Conservation (phyloP, 2,888 invertebrate species). For the Stenotaenia linearis region DNA sequence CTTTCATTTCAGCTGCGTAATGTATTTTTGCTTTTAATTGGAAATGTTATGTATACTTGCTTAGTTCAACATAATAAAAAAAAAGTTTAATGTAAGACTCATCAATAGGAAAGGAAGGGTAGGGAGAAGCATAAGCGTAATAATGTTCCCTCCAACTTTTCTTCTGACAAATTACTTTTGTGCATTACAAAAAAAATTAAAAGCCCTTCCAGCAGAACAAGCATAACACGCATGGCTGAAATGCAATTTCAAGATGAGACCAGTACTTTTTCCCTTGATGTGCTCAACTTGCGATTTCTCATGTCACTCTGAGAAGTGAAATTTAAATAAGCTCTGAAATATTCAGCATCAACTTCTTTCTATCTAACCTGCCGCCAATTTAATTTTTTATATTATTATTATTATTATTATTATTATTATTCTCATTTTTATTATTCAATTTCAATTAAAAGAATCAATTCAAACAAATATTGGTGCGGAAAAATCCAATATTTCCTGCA, state of each 20-base stretch:
- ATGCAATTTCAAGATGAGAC: conserved; percentile 24
- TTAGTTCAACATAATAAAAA: conserved; percentile 6
- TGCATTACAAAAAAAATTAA: conserved; percentile 24
- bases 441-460: background rate
- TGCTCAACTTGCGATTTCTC: conserved; percentile 24
- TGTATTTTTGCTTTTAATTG: conserved; percentile 26
- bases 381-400: background rate
- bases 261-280: conserved; percentile 12
- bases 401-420: background rate
- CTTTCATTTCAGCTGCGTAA: background rate
- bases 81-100: conserved; percentile 1
- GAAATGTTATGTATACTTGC: conserved; percentile 16
- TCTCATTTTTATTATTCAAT: background rate
- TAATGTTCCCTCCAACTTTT: conserved; percentile 17
- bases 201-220: conserved; percentile 20
- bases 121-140: background rate
- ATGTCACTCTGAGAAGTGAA: background rate
- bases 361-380: background rate
- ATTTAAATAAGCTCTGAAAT: conserved; percentile 16
- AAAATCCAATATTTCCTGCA: conserved; percentile 2
- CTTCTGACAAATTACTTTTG: conserved; percentile 26
- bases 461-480: background rate
- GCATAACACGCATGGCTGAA: conserved; percentile 24
- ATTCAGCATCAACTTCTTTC: background rate
- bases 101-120: background rate